Base-by-base conservation (phyloP, 2,888 invertebrate genomes). In the Formica aserva region DNA sequence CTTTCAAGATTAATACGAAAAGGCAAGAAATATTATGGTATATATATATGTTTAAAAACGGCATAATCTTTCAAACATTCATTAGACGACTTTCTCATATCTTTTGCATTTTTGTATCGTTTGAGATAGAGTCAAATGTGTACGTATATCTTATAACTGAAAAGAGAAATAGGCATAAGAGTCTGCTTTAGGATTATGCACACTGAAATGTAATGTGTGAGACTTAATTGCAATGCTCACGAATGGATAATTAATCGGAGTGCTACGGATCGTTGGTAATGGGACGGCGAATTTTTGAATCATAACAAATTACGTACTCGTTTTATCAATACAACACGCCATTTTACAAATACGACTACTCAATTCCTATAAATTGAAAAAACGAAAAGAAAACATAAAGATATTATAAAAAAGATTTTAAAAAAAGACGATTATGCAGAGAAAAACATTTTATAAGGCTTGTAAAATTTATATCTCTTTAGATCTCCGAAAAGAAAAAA, bases 401-500 rank as follows among this genome's bases (percentile, higher is more conserved):
- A 60, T 22, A 57, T 38, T 1, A 11, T 26, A 35, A 62, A 35
- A 22, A 22, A 22, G 22, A 22, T 22, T 22, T 22, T n/a, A 35
- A 65, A 38, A 65, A n/a, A 63, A 38, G 3, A 29, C 13, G 32
- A 45, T 15, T 18, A 9, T 18, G 4, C 3, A n/a, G n/a, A 55
- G n/a, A n/a, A 9, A 38, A 55, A 15, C 8, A 26, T 38, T 66
- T 66, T 26, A 9, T 41, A 55, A 41, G 38, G 15, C 29, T 52
- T 55, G n/a, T 67, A 41, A 66, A 77, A 41, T 57, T 77, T 38
- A 67, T 55, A 77, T 29, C 15, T 4, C n/a, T 77, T 55, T 26
- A 38, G 11, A 67, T 55, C 15, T 9, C 5, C 26, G 38, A 15
- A 18, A 67, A 26, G 26, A 26, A 29, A n/a, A 66, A 55, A 48